phyloP scores from a whole-genome alignment of 2,888 invertebrate species.

The Drosophila differens region DNA sequence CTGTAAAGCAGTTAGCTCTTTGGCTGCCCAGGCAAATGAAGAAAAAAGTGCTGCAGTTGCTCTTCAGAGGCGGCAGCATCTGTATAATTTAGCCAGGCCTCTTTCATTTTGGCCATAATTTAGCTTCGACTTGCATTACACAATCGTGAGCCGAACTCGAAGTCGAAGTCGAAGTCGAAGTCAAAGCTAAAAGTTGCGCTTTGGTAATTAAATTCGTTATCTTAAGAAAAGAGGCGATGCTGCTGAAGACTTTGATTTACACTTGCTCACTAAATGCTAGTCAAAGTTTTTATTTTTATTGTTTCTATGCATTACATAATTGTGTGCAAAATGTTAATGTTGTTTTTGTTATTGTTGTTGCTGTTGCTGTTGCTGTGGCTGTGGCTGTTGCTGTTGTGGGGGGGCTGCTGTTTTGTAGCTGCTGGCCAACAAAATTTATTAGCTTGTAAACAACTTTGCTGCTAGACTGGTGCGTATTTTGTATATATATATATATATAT shows the following conservation, averaged over 20 bases:
- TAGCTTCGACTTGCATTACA: conserved; percentile 53
- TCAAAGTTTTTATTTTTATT: conserved; percentile 28
- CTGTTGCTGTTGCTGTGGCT: neutral
- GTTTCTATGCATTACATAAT: conserved; percentile 49
- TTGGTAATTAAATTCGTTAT: conserved; percentile 14
- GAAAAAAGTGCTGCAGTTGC: conserved; percentile 13
- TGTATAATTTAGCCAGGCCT: conserved; percentile 40
- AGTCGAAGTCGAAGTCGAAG: neutral
- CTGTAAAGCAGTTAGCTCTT: conserved; percentile 51
- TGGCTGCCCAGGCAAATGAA: neutral
- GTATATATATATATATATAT: conserved; percentile 4
- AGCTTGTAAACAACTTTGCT: conserved; percentile 64
- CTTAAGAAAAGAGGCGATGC: conserved; percentile 35
- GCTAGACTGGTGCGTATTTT: conserved; percentile 32
- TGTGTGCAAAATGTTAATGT: conserved; percentile 30
- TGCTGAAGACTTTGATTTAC: conserved; percentile 58
- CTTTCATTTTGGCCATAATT: conserved; percentile 38
- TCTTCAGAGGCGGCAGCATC: conserved; percentile 30
- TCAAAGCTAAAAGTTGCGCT: conserved; percentile 1
- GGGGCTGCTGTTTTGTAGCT: conserved; percentile 4
- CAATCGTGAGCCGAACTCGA: conserved; percentile 33
- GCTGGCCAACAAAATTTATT: conserved; percentile 49
- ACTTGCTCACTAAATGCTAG: conserved; percentile 59
- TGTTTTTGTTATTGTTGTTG: neutral
- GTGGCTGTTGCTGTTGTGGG: neutral